Percentiles rank a stretch among this genome's conserved stretches.
phyloP scores from a whole-genome alignment of 64 coral and sea anemone species.

The Porites australiensis region DNA sequence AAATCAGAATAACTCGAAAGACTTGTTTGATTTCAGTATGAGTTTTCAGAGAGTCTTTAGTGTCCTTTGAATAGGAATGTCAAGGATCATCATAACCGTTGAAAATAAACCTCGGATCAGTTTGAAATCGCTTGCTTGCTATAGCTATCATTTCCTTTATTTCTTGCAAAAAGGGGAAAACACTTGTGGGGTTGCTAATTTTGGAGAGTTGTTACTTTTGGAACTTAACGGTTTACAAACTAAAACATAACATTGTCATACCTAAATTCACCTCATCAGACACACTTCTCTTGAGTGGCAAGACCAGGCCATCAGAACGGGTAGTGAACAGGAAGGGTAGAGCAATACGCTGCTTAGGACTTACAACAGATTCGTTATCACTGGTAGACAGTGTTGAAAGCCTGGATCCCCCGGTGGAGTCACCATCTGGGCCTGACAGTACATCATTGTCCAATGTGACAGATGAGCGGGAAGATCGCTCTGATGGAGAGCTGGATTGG shows the following conservation, averaged over 20 bases:
- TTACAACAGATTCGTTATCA: slow-evolving; percentile 68
- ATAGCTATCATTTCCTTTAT: too few species aligned
- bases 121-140: too few species aligned
- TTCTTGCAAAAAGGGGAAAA: too few species aligned
- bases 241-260: not conserved
- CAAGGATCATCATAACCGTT: too few species aligned
- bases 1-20: too few species aligned
- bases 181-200: too few species aligned
- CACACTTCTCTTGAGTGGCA: slow-evolving; percentile 85
- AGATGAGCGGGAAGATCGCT: slow-evolving; percentile 81
- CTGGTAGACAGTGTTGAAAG: slow-evolving; percentile 68
- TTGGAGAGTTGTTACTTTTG: too few species aligned
- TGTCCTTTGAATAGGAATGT: too few species aligned
- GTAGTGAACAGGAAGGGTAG: slow-evolving; percentile 35
- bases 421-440: slow-evolving; percentile 75
- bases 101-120: too few species aligned
- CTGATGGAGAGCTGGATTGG: slow-evolving; percentile 42
- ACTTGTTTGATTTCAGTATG: too few species aligned
- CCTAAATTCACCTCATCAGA: slow-evolving; percentile 95
- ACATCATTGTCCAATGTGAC: slow-evolving; percentile 82
- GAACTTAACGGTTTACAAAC: too few species aligned
- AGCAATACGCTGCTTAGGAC: slow-evolving; percentile 53
- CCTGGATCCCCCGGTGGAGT: slow-evolving; percentile 64
- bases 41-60: too few species aligned
- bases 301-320: not conserved